Evolutionary conservation across 2,797 vertebrate species (phyloP).

Genomic region (Ibycter americanus): DNA sequence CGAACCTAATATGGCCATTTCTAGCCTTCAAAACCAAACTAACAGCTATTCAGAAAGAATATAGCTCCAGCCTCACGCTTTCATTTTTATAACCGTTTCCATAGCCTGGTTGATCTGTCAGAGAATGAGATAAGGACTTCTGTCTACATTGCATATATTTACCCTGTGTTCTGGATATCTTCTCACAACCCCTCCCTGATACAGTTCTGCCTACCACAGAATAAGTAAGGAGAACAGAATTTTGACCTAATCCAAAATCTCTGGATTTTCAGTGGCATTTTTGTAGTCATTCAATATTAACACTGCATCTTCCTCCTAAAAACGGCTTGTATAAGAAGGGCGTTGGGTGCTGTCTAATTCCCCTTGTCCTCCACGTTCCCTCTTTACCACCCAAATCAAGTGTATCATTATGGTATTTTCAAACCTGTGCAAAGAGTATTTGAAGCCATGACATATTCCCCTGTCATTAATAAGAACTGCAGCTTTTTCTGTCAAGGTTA

Average conservation of each 20-base stretch:
- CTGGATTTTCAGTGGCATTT: neutral
- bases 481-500: neutral
- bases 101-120: neutral
- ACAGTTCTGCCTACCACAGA: neutral
- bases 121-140: constrained; percentile 1
- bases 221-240: constrained; percentile 1
- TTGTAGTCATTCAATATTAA: neutral
- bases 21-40: constrained; percentile 16
- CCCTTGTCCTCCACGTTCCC: neutral
- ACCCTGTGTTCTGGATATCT: neutral
- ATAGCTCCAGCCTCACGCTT: neutral
- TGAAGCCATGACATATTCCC: neutral
- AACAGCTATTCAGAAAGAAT: constrained; percentile 5
- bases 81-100: constrained; percentile 39
- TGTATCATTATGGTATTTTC: neutral
- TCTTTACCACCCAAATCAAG: neutral
- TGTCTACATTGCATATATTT: neutral
- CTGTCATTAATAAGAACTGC: neutral
- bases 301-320: neutral
- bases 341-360: neutral
- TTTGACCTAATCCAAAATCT: neutral
- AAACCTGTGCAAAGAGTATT: neutral
- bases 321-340: neutral
- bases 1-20: constrained; percentile 47
- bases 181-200: neutral